These are phyloP conservation scores for Aldabrachelys gigantea DNA, from an alignment of 2,113 vertebrate genomes.

Conservation along the genomic window DNA sequence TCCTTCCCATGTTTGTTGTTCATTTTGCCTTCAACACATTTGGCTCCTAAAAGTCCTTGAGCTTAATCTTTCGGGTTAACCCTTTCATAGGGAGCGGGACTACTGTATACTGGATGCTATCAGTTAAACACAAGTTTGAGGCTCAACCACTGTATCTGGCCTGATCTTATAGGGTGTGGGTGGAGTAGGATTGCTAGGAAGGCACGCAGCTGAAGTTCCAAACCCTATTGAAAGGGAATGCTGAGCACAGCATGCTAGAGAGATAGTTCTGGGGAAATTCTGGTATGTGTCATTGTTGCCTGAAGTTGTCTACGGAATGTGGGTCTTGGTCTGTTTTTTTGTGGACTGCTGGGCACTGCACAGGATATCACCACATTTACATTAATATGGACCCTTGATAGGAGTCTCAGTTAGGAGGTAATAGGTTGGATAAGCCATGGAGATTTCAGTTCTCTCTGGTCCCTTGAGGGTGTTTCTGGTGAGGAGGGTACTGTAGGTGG, in stretches of 20 bases:
- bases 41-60: not conserved
- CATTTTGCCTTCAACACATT: not conserved
- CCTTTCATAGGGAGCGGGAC: not conserved
- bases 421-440: not conserved
- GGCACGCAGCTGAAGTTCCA: not conserved
- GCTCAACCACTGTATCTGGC: not conserved
- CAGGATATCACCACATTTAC: not conserved
- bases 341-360: not conserved
- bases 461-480: not conserved
- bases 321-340: not conserved
- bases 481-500: not conserved
- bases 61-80: not conserved
- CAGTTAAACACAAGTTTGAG: not conserved
- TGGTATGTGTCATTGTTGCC: rapidly evolving
- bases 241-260: not conserved
- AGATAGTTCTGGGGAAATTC: not conserved
- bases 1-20: not conserved
- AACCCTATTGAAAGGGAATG: not conserved
- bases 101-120: not conserved
- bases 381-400: not conserved
- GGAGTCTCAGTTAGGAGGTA: not conserved
- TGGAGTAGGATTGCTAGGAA: not conserved
- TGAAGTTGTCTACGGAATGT: not conserved
- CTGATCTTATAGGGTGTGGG: not conserved
- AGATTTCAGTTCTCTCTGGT: not conserved